Evolutionary conservation across 2,888 invertebrate species (phyloP).

Genomic region (Xestia xanthographa): DNA sequence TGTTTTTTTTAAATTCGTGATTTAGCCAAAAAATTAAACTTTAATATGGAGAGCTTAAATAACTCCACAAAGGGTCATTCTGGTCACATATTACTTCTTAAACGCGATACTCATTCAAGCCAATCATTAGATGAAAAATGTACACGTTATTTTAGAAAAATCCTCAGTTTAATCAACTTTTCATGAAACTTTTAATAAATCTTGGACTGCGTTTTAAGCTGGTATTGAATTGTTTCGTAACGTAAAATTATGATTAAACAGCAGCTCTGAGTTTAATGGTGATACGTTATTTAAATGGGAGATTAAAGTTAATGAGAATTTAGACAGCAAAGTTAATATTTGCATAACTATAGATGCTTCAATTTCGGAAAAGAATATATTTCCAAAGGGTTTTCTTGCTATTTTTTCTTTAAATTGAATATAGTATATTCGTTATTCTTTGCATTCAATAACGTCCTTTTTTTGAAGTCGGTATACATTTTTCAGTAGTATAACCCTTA

Average conservation of each 20-base stretch:
- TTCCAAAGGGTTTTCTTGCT: neutral
- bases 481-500: neutral
- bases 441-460: fast-evolving
- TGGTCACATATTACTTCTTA: neutral
- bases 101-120: neutral
- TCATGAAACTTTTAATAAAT: neutral
- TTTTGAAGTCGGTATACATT: neutral
- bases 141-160: neutral
- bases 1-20: neutral
- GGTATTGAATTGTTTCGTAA: constrained; percentile 25
- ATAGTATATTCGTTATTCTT: neutral
- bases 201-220: neutral
- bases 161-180: neutral
- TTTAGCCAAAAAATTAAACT: neutral
- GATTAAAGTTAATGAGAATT: neutral
- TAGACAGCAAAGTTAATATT: neutral
- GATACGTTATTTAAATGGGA: constrained; percentile 4
- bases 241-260: neutral
- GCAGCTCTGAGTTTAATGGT: neutral
- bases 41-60: neutral
- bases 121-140: neutral
- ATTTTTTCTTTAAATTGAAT: neutral
- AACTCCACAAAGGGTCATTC: neutral
- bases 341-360: neutral
- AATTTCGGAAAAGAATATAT: neutral